phyloP scores from a whole-genome alignment of 37 sponge, comb jelly and placozoan genomes.

The Beroe forskalii region DNA sequence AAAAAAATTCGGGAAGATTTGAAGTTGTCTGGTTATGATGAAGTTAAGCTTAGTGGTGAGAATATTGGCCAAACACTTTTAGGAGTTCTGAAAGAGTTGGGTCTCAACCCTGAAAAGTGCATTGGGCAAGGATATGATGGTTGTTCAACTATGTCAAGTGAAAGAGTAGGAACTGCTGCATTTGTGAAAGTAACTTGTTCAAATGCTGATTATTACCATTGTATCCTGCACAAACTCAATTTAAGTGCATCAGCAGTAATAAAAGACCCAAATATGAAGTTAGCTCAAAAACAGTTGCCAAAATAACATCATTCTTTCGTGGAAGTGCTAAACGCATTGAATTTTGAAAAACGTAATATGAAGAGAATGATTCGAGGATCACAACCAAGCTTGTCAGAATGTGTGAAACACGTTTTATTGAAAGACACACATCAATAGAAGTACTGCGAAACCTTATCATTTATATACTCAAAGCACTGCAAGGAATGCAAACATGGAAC shows the following conservation, averaged over 20 bases:
- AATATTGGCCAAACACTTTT: slow-evolving; percentile 49
- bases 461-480: not conserved
- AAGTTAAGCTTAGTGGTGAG: slow-evolving; percentile 24
- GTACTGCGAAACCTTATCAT: not conserved
- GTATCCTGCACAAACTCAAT: not conserved
- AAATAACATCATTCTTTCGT: not conserved
- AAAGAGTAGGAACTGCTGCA: slow-evolving; percentile 56
- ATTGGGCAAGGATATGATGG: slow-evolving; percentile 68
- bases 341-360: not conserved
- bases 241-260: not conserved
- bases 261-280: not conserved
- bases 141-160: slow-evolving; percentile 49
- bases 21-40: not conserved
- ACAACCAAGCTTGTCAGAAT: not conserved
- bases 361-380: not conserved
- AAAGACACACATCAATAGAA: not conserved
- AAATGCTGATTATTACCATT: not conserved
- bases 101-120: slow-evolving; percentile 17
- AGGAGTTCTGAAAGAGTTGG: not conserved
- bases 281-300: not conserved
- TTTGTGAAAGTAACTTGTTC: not conserved
- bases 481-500: not conserved
- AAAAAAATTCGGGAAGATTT: not conserved
- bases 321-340: not conserved
- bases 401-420: not conserved